Evolutionary conservation across 2,797 vertebrate species (phyloP), one percentile per base, ranked within the genome.

Genomic region (Alfaro cultratus): DNA sequence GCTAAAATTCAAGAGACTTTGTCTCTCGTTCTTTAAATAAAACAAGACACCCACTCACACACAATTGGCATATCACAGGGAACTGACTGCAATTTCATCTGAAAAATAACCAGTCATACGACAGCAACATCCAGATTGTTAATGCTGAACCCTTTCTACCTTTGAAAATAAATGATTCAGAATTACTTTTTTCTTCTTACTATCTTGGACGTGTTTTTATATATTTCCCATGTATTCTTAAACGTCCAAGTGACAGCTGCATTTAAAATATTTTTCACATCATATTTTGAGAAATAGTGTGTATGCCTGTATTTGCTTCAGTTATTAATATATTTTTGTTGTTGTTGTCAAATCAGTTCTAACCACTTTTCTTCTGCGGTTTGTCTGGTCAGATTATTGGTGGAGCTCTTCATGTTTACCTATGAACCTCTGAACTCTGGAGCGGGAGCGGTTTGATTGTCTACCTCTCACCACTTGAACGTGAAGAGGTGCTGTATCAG

Each of bases 401-500:
- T 29, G 5, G 29, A 18, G 80, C 72, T 77, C 74, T 88, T 80
- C 70, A 82, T 88, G 78, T 88, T 91, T 80, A 75, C 71, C 70
- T 15, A 51, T 80, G 74, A 89, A 86, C 90, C 78, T 85, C 43
- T 91, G 79, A 91, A 78, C 85, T 80, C 76, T 13, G 75, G 60
- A 88, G 84, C 21, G 29, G 82, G 49, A 88, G 84, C 18, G 29
- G 83, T 84, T 87, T 94, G 92, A 93, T 93, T 89, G 92, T 88
- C 89, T 73, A 82, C 89, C 89, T 92, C 73, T 85, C 82, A 74
- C 74, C 86, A 86, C 90, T 91, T 29, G 26, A 86, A 74, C 73
- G 68, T 90, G 83, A 74, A 94, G 93, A 92, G 89, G 89, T 75
- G 51, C 90, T 92, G 76, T 79, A 91, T 90, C 86, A 67, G 75